Conservation (phyloP, 2,888 invertebrate genomes). For the Panorpa germanica region DNA sequence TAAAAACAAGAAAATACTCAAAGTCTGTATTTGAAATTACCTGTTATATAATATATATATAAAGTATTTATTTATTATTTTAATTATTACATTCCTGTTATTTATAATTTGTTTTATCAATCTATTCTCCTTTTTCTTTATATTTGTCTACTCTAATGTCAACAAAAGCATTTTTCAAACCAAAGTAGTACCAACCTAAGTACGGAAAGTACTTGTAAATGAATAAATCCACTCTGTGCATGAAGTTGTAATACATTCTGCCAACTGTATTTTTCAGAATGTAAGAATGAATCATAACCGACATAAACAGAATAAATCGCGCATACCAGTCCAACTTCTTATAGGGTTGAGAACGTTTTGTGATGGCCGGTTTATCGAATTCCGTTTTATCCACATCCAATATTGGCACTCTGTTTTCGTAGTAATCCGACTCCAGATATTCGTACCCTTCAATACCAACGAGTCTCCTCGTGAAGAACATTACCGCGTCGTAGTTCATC, state of each 20-base stretch:
- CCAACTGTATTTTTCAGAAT: constrained; percentile 30
- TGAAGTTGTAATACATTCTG: constrained; percentile 39
- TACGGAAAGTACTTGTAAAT: constrained; percentile 46
- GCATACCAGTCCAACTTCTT: constrained; percentile 28
- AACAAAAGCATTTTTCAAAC: constrained; percentile 34
- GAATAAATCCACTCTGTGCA: constrained; percentile 32
- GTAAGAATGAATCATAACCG: constrained; percentile 19
- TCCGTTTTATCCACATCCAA: constrained; percentile 18
- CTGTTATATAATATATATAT: too few relatives aligned
- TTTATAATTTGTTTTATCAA: too few relatives aligned
- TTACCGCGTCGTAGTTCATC: constrained; percentile 33
- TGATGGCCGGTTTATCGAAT: constrained; percentile 4
- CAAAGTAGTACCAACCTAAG: constrained; percentile 44
- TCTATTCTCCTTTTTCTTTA: too few relatives aligned
- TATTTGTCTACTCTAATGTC: too few relatives aligned
- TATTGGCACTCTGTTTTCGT: constrained; percentile 21
- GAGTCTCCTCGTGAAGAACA: constrained; percentile 33
- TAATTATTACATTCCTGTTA: too few relatives aligned
- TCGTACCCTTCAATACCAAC: constrained; percentile 36
- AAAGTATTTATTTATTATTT: too few relatives aligned
- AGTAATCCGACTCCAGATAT: constrained; percentile 24
- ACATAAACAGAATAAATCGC: constrained; percentile 18
- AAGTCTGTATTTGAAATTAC: too few relatives aligned
- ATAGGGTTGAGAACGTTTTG: constrained; percentile 17
- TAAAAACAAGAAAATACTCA: too few relatives aligned